Conservation (phyloP, 1,140 invertebrate genomes). For the Formica exsecta region DNA sequence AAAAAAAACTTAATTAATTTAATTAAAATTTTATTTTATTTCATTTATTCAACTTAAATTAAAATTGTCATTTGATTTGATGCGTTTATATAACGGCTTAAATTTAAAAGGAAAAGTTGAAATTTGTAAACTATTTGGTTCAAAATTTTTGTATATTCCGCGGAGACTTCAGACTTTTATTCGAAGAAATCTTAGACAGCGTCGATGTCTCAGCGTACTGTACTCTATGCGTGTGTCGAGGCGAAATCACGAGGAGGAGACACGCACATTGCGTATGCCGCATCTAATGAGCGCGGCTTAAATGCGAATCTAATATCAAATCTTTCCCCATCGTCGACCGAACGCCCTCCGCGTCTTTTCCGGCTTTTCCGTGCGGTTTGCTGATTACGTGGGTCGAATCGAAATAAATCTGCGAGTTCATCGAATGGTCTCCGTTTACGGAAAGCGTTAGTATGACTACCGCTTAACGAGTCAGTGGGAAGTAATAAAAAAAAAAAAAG, state of each 20-base stretch:
- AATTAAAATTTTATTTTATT: conserved; percentile 24
- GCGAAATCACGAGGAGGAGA: conserved; percentile 71
- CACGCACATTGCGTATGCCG: conserved; percentile 73
- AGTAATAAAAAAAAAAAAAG: conserved; percentile 47
- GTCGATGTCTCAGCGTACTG: conserved; percentile 19
- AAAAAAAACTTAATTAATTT: neutral
- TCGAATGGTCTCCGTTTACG: conserved; percentile 1
- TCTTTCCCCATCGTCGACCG: conserved; percentile 58
- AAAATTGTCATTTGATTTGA: too few relatives aligned
- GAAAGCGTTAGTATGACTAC: neutral
- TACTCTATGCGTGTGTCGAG: conserved; percentile 39
- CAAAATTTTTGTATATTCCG: neutral
- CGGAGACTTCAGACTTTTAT: conserved; percentile 21
- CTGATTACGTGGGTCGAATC: conserved; percentile 42
- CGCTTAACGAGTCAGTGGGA: neutral
- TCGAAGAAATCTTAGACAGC: conserved; percentile 31
- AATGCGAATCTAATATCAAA: conserved; percentile 72
- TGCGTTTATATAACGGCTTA: too few relatives aligned
- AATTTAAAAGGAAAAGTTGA: neutral
- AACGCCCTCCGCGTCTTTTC: conserved; percentile 32
- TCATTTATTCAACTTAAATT: too few relatives aligned
- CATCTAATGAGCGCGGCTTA: conserved; percentile 70
- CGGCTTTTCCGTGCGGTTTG: conserved; percentile 62
- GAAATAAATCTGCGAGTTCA: conserved; percentile 39
- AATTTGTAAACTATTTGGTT: too few relatives aligned